Evolutionary conservation across 2,797 vertebrate species (phyloP).

Genomic region (Picus viridis): DNA sequence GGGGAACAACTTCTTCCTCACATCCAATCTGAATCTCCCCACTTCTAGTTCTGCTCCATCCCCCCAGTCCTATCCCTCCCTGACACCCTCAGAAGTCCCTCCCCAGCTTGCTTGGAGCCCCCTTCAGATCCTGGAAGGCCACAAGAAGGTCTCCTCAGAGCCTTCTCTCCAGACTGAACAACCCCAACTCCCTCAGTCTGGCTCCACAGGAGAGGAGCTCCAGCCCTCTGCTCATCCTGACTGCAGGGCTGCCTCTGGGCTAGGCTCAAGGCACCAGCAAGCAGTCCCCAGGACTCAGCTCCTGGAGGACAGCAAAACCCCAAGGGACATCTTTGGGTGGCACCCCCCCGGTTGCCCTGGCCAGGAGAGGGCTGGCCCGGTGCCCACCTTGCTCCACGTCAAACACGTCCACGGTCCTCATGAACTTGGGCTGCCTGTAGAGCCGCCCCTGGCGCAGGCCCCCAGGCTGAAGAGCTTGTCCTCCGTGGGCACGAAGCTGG

Average conservation of each 20-base stretch:
- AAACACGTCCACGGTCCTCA: slow-evolving; percentile 93
- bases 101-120: too few species aligned
- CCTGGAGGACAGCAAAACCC: background rate
- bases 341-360: background rate
- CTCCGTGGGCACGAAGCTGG: slow-evolving; percentile 87
- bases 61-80: too few species aligned
- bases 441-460: slow-evolving; percentile 91
- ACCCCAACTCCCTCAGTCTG: too few species aligned
- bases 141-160: too few species aligned
- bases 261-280: background rate
- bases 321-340: rapidly evolving
- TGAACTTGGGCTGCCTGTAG: slow-evolving; percentile 95
- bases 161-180: too few species aligned
- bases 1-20: too few species aligned
- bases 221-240: background rate
- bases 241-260: background rate
- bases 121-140: too few species aligned
- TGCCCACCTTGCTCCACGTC: slow-evolving; percentile 90
- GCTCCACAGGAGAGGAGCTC: too few species aligned
- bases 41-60: too few species aligned
- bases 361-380: background rate
- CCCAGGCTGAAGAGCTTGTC: slow-evolving; percentile 91
- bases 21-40: too few species aligned
- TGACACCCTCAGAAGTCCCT: too few species aligned
- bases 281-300: background rate